Evolutionary conservation across 2,888 invertebrate species (phyloP), one percentile per base, ranked within the genome.

Genomic region (Xylocampa areola): DNA sequence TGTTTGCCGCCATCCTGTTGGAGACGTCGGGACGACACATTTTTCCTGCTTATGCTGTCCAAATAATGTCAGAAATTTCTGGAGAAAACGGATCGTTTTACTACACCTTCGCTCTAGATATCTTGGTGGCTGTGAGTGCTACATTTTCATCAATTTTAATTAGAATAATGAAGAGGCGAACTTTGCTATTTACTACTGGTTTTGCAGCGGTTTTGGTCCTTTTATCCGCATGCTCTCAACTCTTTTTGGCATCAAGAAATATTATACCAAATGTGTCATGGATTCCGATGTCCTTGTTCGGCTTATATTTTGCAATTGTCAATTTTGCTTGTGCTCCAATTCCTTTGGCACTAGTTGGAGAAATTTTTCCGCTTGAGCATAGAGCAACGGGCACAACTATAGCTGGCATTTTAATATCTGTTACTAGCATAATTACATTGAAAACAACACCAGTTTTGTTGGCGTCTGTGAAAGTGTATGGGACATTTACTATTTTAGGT

Each of bases 161-260:
- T 1, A 60, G 57, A 58, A 53, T 68, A 5, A 50, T 79, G 25
- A 81, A 76, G 11, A 59, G 77, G 13, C 51, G 85, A 3, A 74
- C 77, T 2, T 61, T 85, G 19, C 44, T 86, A n/a, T 84, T 86
- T 39, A 25, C 45, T 0, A 80, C 78, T n/a, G 85, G 84, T 0
- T 43, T 60, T 2, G 50, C 57, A 2, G 61, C 83, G 0, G 48
- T 77, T 2, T 0, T 72, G 3, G 48, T 82, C 2, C 48, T 85
- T 6, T 27, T 62, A 6, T 14, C 25, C 2, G 67, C 69, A 0
- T 80, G 81, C 50, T 32, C 59, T 0, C 77, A 77, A 43, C 49
- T 83, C 0, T 81, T 52, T 29, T 51, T 73, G 13, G 59, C 48
- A 13, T 55, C 72, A n/a, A 33, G 29, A 5, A 41, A 45, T n/a